Evolutionary conservation across 2,888 invertebrate species (phyloP).

Genomic region (Ophion ventricosus): DNA sequence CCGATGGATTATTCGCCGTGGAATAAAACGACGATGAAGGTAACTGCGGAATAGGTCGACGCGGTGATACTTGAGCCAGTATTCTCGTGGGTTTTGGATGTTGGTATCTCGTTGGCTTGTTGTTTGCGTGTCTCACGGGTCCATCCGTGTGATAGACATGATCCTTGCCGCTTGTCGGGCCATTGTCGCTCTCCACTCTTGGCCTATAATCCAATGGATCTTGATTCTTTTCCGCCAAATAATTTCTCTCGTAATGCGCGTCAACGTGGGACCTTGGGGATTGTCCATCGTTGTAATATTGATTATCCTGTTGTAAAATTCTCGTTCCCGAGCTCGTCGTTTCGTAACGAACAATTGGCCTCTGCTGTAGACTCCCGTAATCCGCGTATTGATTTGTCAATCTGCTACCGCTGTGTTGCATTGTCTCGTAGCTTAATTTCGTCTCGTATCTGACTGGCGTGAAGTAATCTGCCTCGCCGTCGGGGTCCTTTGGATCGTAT

Average conservation of each 20-base stretch:
- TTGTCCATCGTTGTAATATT: conserved; percentile 72
- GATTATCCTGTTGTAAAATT: conserved; percentile 64
- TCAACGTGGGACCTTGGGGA: conserved; percentile 70
- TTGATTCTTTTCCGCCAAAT: conserved; percentile 70
- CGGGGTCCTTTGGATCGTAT: conserved; percentile 77
- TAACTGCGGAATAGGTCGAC: conserved; percentile 28
- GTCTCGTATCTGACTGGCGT: conserved; percentile 76
- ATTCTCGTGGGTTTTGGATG: conserved; percentile 54
- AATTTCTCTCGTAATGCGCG: conserved; percentile 67
- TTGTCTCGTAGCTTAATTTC: conserved; percentile 71
- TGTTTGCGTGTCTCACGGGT: conserved; percentile 73
- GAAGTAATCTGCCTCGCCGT: conserved; percentile 76
- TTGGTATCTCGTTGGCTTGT: conserved; percentile 48
- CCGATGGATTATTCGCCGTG: conserved; percentile 77
- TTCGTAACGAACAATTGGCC: conserved; percentile 57
- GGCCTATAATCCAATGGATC: conserved; percentile 71
- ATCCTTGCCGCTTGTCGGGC: conserved; percentile 47
- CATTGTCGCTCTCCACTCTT: conserved; percentile 39
- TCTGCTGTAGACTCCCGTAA: conserved; percentile 40
- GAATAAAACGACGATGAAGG: conserved; percentile 31
- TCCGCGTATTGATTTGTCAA: conserved; percentile 40
- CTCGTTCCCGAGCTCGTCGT: conserved; percentile 58
- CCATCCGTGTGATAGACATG: conserved; percentile 71
- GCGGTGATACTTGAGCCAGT: conserved; percentile 48
- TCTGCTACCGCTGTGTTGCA: conserved; percentile 61